Base-by-base conservation (phyloP, 2,888 invertebrate species). In the Campoletis raptor region DNA sequence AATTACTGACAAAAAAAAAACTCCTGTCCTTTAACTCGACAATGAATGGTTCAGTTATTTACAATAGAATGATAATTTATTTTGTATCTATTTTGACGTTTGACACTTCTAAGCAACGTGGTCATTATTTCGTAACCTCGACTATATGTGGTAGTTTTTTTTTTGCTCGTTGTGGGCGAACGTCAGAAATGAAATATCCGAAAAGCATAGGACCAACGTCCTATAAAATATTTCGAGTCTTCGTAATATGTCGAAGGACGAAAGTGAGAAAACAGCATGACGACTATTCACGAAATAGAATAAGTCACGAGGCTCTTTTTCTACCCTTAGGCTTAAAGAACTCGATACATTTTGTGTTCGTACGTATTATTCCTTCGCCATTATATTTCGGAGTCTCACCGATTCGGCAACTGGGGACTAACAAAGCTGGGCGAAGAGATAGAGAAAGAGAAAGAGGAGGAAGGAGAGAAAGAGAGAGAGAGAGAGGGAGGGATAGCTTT, bases 301-400 rank as follows among this genome's bases (percentile, higher is more conserved):
- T 30, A 69, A 1, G 9, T n/a, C 18, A 30, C 30, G 52, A 15
- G 15, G 48, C 48, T 48, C 18, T 37, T 21, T 54, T 52, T 37
- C 37, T 54, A 37, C 37, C 21, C 37, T 54, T 40, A n/a, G 9
- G 54, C n/a, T 73, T 21, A 21, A 12, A 54, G 21, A n/a, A 42
- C 52, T 73, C 54, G 10, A 40, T 73, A 36, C 30, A 54, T 73
- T 73, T 21, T 54, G 21, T 57, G 48, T 18, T 36, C 30, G 12
- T 45, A 48, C 40, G 21, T 78, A 48, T 67, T 48, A 54, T 67
- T 37, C 52, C 12, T 78, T 54, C 24, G 67, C 18, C 37, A 67
- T 78, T 37, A 78, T 52, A 78, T 67, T 78, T 52, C 30, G 21
- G 24, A 67, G 45, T 66, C 67, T 78, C 67, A 52, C 30, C 37